These are phyloP conservation scores for Mya arenaria DNA, from an alignment of 1,140 invertebrate genomes.

Conservation along the genomic window DNA sequence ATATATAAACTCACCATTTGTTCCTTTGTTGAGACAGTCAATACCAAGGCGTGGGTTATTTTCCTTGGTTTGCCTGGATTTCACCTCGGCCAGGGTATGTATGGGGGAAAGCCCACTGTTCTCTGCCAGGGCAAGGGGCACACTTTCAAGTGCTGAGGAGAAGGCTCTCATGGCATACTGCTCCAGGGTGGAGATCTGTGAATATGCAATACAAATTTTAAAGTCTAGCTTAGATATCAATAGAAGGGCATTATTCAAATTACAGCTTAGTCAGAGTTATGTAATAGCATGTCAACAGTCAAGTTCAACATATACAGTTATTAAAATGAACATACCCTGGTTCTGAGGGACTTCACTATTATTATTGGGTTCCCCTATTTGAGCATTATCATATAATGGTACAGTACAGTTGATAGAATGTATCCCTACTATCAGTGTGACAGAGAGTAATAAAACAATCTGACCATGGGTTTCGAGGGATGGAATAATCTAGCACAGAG, in stretches of 20 bases:
- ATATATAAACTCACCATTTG: conserved; percentile 85
- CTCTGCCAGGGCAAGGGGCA: conserved; percentile 97
- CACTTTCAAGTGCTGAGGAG: conserved; percentile 96
- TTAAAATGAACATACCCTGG: no score
- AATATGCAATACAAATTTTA: no score
- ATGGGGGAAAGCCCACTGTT: conserved; percentile 97
- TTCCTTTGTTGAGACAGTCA: conserved; percentile 95
- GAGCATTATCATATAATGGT: no score
- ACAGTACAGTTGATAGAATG: no score
- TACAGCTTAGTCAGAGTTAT: no score
- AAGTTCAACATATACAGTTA: no score
- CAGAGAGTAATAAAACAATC: conserved; percentile 28
- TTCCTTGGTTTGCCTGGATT: conserved; percentile 92
- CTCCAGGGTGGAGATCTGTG: conserved; percentile 92
- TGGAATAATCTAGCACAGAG: conserved; percentile 5
- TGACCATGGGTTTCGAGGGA: conserved; percentile 17
- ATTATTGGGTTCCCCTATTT: no score
- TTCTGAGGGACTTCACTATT: no score
- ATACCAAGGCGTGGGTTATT: conserved; percentile 95
- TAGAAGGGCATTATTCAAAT: no score
- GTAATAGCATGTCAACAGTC: no score
- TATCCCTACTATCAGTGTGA: conserved; percentile 51
- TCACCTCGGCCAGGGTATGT: conserved; percentile 95
- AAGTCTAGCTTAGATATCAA: no score
- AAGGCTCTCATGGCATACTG: conserved; percentile 99